These are phyloP conservation scores for Chionomys nivalis DNA, from an alignment of 2,113 vertebrate species.

Conservation along the genomic window DNA sequence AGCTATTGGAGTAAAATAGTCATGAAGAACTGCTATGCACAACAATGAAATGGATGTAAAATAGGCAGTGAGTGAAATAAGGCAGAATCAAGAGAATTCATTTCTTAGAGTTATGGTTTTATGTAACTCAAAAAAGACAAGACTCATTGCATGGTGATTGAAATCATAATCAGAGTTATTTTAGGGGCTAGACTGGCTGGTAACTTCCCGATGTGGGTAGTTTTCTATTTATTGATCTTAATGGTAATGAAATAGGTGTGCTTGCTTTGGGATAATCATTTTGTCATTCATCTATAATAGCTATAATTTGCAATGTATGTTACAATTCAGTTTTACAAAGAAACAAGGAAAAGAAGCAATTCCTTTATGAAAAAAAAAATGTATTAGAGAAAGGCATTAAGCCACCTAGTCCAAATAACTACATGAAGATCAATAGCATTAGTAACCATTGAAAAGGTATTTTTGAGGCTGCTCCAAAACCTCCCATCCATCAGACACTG, in stretches of 20 bases:
- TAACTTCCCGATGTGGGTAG: not conserved
- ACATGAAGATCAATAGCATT: not conserved
- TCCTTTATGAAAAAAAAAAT: not conserved
- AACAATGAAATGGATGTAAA: not conserved
- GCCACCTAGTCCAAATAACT: not conserved
- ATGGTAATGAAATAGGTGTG: not conserved
- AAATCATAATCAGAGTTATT: not conserved
- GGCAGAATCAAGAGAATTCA: not conserved
- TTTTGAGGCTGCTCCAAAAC: not conserved
- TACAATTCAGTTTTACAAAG: not conserved
- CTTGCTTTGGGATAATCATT: slow-evolving; percentile 9
- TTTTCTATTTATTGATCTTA: slow-evolving; percentile 7
- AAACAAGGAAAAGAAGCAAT: not conserved
- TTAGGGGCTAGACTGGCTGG: not conserved
- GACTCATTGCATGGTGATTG: not conserved
- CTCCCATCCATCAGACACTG: too few relatives aligned
- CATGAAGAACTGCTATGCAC: not conserved
- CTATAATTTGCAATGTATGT: slow-evolving; percentile 12
- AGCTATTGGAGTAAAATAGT: not conserved
- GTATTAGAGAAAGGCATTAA: not conserved
- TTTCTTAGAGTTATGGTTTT: not conserved
- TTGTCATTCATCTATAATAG: slow-evolving; percentile 25
- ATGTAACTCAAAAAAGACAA: not conserved
- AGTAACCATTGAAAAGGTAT: not conserved
- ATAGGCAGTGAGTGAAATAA: not conserved